Evolutionary conservation across 2,113 vertebrate species (phyloP), one percentile per base, ranked within the genome.

Genomic region (Myrmecophaga tridactyla): DNA sequence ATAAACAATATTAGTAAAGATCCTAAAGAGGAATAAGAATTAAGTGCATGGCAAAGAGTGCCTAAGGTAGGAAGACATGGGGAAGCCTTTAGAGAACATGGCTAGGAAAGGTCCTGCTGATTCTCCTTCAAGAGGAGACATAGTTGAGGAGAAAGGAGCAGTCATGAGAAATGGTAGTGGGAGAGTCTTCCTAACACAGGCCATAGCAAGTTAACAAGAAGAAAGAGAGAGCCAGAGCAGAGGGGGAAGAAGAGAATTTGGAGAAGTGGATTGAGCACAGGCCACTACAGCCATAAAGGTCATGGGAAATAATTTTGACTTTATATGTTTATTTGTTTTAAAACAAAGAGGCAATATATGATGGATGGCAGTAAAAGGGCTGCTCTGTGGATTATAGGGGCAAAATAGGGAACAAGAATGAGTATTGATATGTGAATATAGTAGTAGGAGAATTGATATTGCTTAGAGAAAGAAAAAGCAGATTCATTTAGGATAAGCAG

Each of bases 71-170:
- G 23, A 84, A 31, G 23, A 13, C 34, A 0, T 31, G 31, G 3
- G 36, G 31, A 78, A 18, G 1, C 6, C 48, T 13, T 84, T 7
- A 21, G 5, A 43, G 10, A 89, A 65, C 9, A 0, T 15, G 11
- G 7, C 15, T 41, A 23, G 27, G 15, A 7, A 48, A 29, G 10
- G 1, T 1, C 0, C 18, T 5, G 21, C 7, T 69, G 5, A 12
- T 31, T 12, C 9, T 1, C 5, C 43, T 84, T 84, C 56, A 25
- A 65, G 15, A 46, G 51, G 15, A 85, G 23, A 21, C 27, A 41
- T 0, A 58, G 12, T 2, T 17, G 3, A 87, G 0, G 0, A 63
- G 6, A 84, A 78, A 29, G 17, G 89, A 60, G 1, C 3, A 48
- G 27, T 56, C 14, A 60, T 14, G 27, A 8, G 12, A 77, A 10